phyloP scores from a whole-genome alignment of 2,888 invertebrate species.

The Coremacera marginata region DNA sequence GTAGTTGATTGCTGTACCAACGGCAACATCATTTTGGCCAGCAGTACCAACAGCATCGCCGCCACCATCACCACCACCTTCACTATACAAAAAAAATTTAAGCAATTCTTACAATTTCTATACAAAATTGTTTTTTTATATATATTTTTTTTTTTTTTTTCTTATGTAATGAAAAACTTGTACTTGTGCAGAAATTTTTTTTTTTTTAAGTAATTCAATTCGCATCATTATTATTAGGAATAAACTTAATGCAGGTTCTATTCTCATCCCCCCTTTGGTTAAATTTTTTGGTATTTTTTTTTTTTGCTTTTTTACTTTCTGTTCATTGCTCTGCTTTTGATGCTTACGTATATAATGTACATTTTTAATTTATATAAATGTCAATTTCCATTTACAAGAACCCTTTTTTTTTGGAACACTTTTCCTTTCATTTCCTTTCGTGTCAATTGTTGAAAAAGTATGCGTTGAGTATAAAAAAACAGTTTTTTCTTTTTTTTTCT shows the following conservation, averaged over 20 bases:
- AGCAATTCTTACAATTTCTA: conserved; percentile 16
- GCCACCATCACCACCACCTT: not conserved
- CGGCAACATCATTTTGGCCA: not conserved
- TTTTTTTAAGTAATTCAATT: conserved; percentile 44
- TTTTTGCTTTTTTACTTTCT: not conserved
- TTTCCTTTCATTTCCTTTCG: conserved; percentile 21
- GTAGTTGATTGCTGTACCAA: conserved; percentile 24
- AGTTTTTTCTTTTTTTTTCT: conserved; percentile 1
- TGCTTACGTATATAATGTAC: conserved; percentile 28
- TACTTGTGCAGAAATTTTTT: conserved; percentile 17
- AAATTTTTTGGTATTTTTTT: not conserved
- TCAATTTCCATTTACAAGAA: conserved; percentile 61
- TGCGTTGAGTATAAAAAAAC: not conserved
- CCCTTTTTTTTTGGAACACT: conserved; percentile 48
- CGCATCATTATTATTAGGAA: conserved; percentile 44
- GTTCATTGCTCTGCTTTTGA: not conserved
- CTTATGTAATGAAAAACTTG: conserved; percentile 15
- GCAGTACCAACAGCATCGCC: not conserved
- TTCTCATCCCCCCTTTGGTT: not conserved
- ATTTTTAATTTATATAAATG: conserved; percentile 62
- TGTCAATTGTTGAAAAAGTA: conserved; percentile 22
- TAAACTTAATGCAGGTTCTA: conserved; percentile 9
- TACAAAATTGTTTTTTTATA: not conserved
- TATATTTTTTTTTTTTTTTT: no score
- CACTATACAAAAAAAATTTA: not conserved